phyloP scores from a whole-genome alignment of 2,888 invertebrate species.

The Netelia inedita region DNA sequence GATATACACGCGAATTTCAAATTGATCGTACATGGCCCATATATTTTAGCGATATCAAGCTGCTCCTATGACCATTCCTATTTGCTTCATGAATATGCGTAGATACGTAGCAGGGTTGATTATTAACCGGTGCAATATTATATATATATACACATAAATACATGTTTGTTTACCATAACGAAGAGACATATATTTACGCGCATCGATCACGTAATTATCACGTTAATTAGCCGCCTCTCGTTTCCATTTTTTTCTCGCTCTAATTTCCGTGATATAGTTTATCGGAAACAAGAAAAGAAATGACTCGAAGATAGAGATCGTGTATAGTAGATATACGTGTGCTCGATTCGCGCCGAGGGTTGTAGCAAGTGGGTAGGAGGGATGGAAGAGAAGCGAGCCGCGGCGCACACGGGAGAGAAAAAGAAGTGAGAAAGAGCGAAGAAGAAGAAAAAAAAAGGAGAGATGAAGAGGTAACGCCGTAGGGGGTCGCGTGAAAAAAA shows the following conservation, averaged over 20 bases:
- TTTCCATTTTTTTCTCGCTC: background rate
- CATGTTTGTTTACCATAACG: constrained; percentile 43
- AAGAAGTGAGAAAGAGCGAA: constrained; percentile 38
- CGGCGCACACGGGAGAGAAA: constrained; percentile 14
- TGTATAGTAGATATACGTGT: constrained; percentile 32
- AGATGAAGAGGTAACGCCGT: constrained; percentile 82
- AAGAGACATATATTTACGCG: constrained; percentile 72
- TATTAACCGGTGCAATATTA: constrained; percentile 5
- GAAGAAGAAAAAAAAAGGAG: constrained; percentile 56
- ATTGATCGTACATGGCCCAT: too few species aligned
- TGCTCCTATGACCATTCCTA: constrained; percentile 17
- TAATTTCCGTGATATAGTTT: background rate
- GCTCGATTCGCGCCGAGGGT: background rate
- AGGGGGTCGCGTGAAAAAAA: constrained; percentile 80
- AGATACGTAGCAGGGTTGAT: background rate
- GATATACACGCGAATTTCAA: too few species aligned
- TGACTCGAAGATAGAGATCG: background rate
- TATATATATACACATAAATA: constrained; percentile 13
- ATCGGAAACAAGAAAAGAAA: constrained; percentile 25
- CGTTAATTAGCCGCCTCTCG: constrained; percentile 49
- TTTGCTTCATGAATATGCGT: constrained; percentile 45
- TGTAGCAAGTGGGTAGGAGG: background rate
- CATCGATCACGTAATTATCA: constrained; percentile 79
- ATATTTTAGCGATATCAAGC: too few species aligned
- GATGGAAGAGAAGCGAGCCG: background rate